A percentile compares a stretch with the other conserved stretches of the same genome.
Evolutionary conservation across 2,888 invertebrate genomes (phyloP).

Genomic region (Caenorhabditis zanzibari): DNA sequence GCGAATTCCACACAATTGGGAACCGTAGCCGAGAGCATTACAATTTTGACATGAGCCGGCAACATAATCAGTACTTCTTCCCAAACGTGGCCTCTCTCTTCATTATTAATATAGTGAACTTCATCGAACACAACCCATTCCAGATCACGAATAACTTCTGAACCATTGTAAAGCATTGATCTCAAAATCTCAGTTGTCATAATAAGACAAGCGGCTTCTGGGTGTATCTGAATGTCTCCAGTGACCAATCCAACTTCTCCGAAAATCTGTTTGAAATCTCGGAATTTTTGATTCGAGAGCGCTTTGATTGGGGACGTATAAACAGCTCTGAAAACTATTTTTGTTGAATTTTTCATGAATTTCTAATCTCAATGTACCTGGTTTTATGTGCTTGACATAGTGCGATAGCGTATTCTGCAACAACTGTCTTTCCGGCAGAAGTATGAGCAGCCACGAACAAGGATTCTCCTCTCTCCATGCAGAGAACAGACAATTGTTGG

Average conservation of each 20-base stretch:
- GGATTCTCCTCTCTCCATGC: slow-evolving; percentile 92
- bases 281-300: slow-evolving; percentile 97
- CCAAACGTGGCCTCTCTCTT: slow-evolving; percentile 98
- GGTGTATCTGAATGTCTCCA: slow-evolving; percentile 96
- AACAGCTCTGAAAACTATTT: slow-evolving; percentile 13
- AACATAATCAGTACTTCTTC: slow-evolving; percentile 97
- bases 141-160: slow-evolving; percentile 95
- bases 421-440: slow-evolving; percentile 96
- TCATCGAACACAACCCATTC: slow-evolving; percentile 99
- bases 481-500: slow-evolving; percentile 96
- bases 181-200: slow-evolving; percentile 99
- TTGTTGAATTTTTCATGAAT: no score
- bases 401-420: slow-evolving; percentile 99
- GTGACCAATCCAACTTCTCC: slow-evolving; percentile 95
- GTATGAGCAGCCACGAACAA: slow-evolving; percentile 99
- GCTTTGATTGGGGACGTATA: slow-evolving; percentile 98
- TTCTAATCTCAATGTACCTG: slow-evolving; percentile 61
- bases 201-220: slow-evolving; percentile 94
- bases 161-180: slow-evolving; percentile 95
- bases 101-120: slow-evolving; percentile 98
- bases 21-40: slow-evolving; percentile 97
- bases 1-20: slow-evolving; percentile 98
- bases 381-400: slow-evolving; percentile 89
- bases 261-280: slow-evolving; percentile 94
- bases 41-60: slow-evolving; percentile 95